Evolutionary conservation across 1,140 invertebrate species (phyloP), one percentile per base, ranked within the genome.

Genomic region (Drosophila simulans): DNA sequence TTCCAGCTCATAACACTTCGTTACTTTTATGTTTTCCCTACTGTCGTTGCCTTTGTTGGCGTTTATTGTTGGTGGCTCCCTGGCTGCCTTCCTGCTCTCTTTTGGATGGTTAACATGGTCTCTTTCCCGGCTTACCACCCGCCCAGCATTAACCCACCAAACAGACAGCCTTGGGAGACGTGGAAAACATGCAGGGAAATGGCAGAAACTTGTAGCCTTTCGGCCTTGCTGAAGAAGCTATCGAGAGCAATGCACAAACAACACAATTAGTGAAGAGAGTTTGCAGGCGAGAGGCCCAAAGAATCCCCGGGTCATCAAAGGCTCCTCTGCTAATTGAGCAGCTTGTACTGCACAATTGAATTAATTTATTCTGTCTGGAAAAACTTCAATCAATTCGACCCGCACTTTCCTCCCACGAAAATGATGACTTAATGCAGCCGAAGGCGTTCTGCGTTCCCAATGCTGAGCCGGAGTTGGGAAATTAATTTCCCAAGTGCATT

Each of bases 401-500:
- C 27, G 37, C 59, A 65, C 55, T 59, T 64, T 40, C n/a, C 27
- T 39, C 37, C 60, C 13, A 48, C 40, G 15, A 27, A 70, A 31
- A 59, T 80, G 62, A 75, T 79, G 53, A 80, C 59, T 65, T 59
- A 60, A 49, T 56, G 59, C 71, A 53, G 31, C 31, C 48, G 15
- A 55, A 57, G 46, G 59, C 37, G 34, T 40, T 58, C 34, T 8
- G 31, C 12, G 8, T 17, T 20, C 39, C 39, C 35, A 45, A 39
- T 73, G 71, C 48, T 53, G 22, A 53, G 49, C 45, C 65, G 35
- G 45, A 58, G 53, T 37, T 73, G 64, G 40, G 76, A 77, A 68
- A 79, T 72, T 86, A 82, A 86, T 86, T 86, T 86, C 83, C 83
- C 83, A 69, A 72, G 83, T 88, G 83, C 77, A 85, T 86, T 85